Evolutionary conservation across 2,797 vertebrate genomes (phyloP).

Genomic region (Borostomias antarcticus): DNA sequence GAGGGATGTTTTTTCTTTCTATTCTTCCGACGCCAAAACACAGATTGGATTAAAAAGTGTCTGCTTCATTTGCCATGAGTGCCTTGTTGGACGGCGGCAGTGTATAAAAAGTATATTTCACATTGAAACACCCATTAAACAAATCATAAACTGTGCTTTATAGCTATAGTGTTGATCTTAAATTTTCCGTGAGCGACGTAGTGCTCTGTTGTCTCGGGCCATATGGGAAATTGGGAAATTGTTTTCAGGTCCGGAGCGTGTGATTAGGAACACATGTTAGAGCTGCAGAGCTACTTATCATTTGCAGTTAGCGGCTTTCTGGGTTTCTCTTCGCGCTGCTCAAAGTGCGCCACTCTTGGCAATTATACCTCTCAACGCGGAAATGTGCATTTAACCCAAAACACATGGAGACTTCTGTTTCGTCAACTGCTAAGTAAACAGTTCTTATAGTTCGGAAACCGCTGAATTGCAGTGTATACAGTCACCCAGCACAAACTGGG

Average conservation of each 20-base stretch:
- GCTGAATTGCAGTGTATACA: slow-evolving; percentile 62
- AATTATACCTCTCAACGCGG: slow-evolving; percentile 80
- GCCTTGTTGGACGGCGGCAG: slow-evolving; percentile 77
- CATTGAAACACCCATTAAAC: slow-evolving; percentile 82
- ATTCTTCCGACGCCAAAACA: slow-evolving; percentile 66
- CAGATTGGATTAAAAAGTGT: slow-evolving; percentile 76
- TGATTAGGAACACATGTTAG: slow-evolving; percentile 91
- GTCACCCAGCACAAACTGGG: slow-evolving; percentile 56
- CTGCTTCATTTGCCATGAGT: slow-evolving; percentile 77
- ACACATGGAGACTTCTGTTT: slow-evolving; percentile 88
- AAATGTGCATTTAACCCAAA: slow-evolving; percentile 87
- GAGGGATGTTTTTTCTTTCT: slow-evolving; percentile 37
- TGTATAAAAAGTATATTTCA: slow-evolving; percentile 83
- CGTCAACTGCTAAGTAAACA: slow-evolving; percentile 90
- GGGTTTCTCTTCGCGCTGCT: slow-evolving; percentile 73
- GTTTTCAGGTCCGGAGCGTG: slow-evolving; percentile 83
- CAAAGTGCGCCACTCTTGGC: slow-evolving; percentile 70
- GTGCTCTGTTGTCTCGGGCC: slow-evolving; percentile 84
- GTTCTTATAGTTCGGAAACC: slow-evolving; percentile 75
- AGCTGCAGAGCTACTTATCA: slow-evolving; percentile 71
- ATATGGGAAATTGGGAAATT: slow-evolving; percentile 89
- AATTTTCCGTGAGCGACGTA: slow-evolving; percentile 76
- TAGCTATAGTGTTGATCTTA: slow-evolving; percentile 73
- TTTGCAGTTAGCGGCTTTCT: slow-evolving; percentile 77
- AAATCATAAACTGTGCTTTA: slow-evolving; percentile 81